Evolutionary conservation across 2,113 vertebrate species (phyloP), one percentile per base, ranked within the genome.

Genomic region (Rhabdornis inornatus): DNA sequence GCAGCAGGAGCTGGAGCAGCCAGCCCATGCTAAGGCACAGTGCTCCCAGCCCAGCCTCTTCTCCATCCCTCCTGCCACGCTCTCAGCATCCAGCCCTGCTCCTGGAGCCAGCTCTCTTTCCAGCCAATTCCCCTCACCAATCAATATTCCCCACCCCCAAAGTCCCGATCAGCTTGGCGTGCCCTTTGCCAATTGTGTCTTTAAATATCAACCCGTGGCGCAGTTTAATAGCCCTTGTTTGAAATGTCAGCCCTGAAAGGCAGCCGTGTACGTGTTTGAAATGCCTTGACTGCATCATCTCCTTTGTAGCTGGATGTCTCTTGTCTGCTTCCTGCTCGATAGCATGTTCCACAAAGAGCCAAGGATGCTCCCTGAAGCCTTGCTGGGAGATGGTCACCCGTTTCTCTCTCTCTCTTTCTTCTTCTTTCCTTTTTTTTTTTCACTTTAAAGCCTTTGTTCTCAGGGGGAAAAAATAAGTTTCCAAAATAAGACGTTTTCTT

Each of bases 291-390:
- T 89, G 71, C 85, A 95, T 86, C 47, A 84, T 84, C 82, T 42
- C 70, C 90, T 87, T 96, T 96, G 84, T 95, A 94, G 96, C 93
- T 96, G 84, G 77, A 40, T 93, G 94, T 94, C 94, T 95, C 92
- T 24, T 60, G 94, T 97, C 95, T 95, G 96, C 96, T 97, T 97
- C 96, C 97, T 94, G 97, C 94, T 86, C 52, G 84, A 81, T 57
- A 89, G 91, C 95, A 66, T 57, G 94, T 78, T 85, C 94, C 24
- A 90, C 80, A 96, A 95, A 95, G 96, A 83, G 91, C 89, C 10
- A 63, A 84, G 87, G 93, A 94, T 89, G 92, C 74, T 96, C 83
- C 87, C 94, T 94, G 81, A 93, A 92, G 92, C 87, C 91, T 91
- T 96, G 75, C 92, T 92, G 65, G 61, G 89, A 84, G 75, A 80